Evolutionary conservation across 2,797 vertebrate genomes (phyloP).

Genomic region (Philypnodon macrostomus): DNA sequence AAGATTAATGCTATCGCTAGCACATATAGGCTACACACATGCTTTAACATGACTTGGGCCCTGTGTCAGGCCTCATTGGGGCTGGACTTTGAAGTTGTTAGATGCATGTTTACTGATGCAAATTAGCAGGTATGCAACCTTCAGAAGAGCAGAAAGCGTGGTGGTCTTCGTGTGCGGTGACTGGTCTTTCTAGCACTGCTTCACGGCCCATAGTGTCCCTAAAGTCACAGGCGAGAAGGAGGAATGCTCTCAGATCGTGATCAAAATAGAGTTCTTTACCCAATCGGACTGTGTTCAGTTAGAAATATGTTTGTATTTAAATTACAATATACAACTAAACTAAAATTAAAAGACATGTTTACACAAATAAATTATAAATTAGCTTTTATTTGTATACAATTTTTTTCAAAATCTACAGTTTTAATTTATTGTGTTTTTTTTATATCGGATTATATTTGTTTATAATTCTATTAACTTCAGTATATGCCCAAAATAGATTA

Average conservation of each 20-base stretch:
- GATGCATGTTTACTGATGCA: constrained; percentile 78
- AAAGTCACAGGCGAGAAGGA: constrained; percentile 30
- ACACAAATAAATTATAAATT: too few species aligned
- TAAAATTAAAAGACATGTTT: too few species aligned
- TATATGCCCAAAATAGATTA: too few species aligned
- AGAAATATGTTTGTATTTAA: too few species aligned
- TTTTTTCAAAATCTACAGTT: too few species aligned
- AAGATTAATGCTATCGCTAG: constrained; percentile 22
- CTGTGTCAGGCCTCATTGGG: constrained; percentile 63
- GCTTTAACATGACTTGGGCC: constrained; percentile 50
- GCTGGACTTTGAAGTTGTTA: constrained; percentile 71
- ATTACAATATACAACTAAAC: too few species aligned
- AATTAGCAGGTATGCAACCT: constrained; percentile 71
- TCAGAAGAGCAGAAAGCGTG: constrained; percentile 68
- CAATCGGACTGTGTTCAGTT: too few species aligned
- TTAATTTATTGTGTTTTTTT: too few species aligned
- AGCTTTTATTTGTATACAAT: too few species aligned
- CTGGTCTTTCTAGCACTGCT: constrained; percentile 18
- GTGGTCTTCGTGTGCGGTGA: constrained; percentile 62
- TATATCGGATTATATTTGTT: too few species aligned
- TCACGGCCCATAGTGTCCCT: constrained; percentile 23
- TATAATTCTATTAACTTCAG: too few species aligned
- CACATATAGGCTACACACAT: constrained; percentile 35
- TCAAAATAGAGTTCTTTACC: too few species aligned
- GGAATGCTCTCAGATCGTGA: constrained; percentile 62